These are phyloP conservation scores for Rhyacophila evoluta DNA, from an alignment of 2,888 invertebrate genomes.

Conservation along the genomic window DNA sequence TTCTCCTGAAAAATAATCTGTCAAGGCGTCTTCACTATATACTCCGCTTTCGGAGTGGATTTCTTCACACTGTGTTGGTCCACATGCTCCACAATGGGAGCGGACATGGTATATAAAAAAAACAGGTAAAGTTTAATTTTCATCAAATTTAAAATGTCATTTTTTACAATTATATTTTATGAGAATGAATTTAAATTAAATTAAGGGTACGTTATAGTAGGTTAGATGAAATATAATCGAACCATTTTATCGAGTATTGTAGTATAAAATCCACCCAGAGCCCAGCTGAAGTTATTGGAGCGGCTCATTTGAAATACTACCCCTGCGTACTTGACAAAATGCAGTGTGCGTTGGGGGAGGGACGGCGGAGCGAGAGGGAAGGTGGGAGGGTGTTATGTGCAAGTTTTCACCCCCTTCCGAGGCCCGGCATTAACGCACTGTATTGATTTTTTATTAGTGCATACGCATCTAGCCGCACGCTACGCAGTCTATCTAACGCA, in stretches of 20 bases:
- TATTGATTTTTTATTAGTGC: slow-evolving; percentile 56
- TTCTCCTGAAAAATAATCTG: too few species aligned
- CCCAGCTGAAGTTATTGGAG: slow-evolving; percentile 16
- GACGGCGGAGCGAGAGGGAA: slow-evolving; percentile 28
- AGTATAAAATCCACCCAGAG: background rate
- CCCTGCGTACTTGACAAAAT: slow-evolving; percentile 10
- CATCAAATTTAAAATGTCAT: too few species aligned
- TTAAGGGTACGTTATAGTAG: too few species aligned
- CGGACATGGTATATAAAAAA: too few species aligned
- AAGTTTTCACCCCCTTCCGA: background rate
- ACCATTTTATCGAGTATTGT: background rate
- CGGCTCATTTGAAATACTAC: slow-evolving; percentile 22
- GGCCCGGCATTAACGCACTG: slow-evolving; percentile 49
- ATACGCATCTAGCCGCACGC: slow-evolving; percentile 47
- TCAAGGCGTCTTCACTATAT: too few species aligned
- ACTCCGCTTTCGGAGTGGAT: too few species aligned
- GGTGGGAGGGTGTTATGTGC: slow-evolving; percentile 34
- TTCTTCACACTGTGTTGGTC: too few species aligned
- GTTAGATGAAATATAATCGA: too few species aligned
- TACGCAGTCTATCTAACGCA: background rate
- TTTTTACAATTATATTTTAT: too few species aligned
- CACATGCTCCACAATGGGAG: too few species aligned
- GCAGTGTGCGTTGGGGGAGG: slow-evolving; percentile 23
- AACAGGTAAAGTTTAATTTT: too few species aligned
- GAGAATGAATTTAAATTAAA: too few species aligned